Evolutionary conservation across 2,888 invertebrate genomes (phyloP), one percentile per base, ranked within the genome.

Genomic region (Chironomus riparius): DNA sequence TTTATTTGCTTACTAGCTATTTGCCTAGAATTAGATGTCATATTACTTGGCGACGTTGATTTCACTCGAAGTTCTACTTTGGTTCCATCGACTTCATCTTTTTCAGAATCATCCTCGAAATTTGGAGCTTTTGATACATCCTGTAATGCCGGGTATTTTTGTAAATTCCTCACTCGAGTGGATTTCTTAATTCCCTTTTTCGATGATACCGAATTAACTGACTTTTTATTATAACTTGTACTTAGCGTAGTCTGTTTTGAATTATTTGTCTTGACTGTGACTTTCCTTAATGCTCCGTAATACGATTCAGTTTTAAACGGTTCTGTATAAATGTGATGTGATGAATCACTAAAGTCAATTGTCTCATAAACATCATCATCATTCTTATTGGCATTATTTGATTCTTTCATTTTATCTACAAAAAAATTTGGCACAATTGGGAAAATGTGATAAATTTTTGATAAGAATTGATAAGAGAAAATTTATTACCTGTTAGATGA

Each of bases 341-440:
- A 74, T 68, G 74, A 74, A 28, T 74, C 74, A 68, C 74, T 74
- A 24, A 47, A 74, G 15, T 74, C 74, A 24, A 74, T 74, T 47
- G 68, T 68, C 50, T 74, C 74, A 48, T 74, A 74, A 48, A 74
- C 22, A 18, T 74, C 74, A 24, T 74, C 74, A 12, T 68, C 74
- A 4, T 38, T 38, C 38, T 38, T 38, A 38, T 38, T 38, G 38
- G 38, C 38, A n/a, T 47, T 47, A 47, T 47, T 12, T 2, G 7
- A 15, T 13, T 21, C 18, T 6, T 15, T 18, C 28, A 15, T 65
- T 50, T 12, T 62, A 73, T 72, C 62, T 71, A 65, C 24, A 47
- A 70, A 28, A 68, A 3, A 38, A 38, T 38, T 56, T 56, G 56
- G n/a, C 18, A 56, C n/a, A 13, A n/a, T n/a, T n/a, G 50, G n/a